Base-by-base conservation (phyloP, 2,797 vertebrate species). In the Iguana delicatissima region DNA sequence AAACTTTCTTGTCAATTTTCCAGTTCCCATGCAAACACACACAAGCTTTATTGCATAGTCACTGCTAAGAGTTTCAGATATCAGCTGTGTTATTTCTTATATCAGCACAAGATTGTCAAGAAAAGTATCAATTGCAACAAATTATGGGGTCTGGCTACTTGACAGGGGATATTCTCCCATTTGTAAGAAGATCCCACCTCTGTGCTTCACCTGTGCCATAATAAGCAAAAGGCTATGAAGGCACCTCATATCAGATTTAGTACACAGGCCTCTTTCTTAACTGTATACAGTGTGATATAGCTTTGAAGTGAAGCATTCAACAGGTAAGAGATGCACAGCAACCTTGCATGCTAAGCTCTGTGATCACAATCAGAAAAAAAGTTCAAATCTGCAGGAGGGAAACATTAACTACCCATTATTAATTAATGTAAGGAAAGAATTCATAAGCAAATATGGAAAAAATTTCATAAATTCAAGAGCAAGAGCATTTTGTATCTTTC, bases 151-250 rank as follows among this genome's bases (percentile, higher is more conserved):
- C 12, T 0, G 0, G 87, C 35, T 16, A 91, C 93, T 89, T 96
- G 93, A 96, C 96, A 97, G 95, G 76, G 89, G 90, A 83, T 83
- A 91, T 87, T 86, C 35, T 62, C 38, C 73, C 50, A 50, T 80
- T 80, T 92, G 93, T 52, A 16, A 93, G 67, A 92, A 94, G 88
- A 86, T 7, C 77, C 35, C 73, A 77, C 80, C 89, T 85, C 77
- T 57, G 91, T 0, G 74, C 90, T 93, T 92, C 96, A 96, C 93
- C 96, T 96, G 96, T 81, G 89, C 89, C 92, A 80, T 89, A 87
- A 95, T 96, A 95, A 93, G 89, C 3, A n/a, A 64, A 90, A 69
- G 89, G 90, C 72, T 94, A 90, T 92, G 94, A 92, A 80, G 57
- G 79, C 89, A 80, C 64, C 55, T 6, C 0, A 6, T 64, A 74